Evolutionary conservation across 2,888 invertebrate species (phyloP).

Genomic region (Nycteola revayana): DNA sequence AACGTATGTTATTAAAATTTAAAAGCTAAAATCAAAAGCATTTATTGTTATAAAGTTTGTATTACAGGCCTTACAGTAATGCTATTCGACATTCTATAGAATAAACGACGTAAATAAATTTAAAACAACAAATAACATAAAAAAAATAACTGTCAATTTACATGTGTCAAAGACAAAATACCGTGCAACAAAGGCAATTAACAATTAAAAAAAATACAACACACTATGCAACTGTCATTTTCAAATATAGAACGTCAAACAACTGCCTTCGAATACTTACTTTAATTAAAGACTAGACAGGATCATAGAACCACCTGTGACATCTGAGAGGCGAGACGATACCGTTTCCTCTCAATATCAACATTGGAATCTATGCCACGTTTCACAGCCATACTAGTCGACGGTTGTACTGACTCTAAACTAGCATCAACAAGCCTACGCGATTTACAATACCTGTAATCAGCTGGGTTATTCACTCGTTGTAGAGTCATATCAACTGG

Average conservation of each 20-base stretch:
- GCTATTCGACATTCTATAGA: too few species aligned
- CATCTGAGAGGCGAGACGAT: constrained; percentile 58
- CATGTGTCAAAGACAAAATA: too few species aligned
- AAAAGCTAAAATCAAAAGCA: constrained; percentile 23
- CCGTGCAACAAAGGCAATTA: constrained; percentile 4
- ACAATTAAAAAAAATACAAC: constrained; percentile 5
- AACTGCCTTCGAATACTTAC: constrained; percentile 34
- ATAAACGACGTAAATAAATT: too few species aligned
- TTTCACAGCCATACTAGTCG: constrained; percentile 63
- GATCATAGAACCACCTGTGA: constrained; percentile 72
- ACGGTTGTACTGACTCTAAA: constrained; percentile 47
- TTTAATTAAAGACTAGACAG: constrained; percentile 42
- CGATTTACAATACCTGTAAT: constrained; percentile 61
- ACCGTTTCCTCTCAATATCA: constrained; percentile 65
- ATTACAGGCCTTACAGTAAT: too few species aligned
- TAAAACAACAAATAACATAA: too few species aligned
- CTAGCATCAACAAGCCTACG: constrained; percentile 62
- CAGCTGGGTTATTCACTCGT: constrained; percentile 52
- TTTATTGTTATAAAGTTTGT: constrained; percentile 18
- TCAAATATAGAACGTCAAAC: constrained; percentile 14
- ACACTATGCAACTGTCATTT: constrained; percentile 1
- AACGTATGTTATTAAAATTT: constrained; percentile 16
- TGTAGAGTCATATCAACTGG: constrained; percentile 57
- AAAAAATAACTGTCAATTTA: too few species aligned
- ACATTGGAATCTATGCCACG: constrained; percentile 54